Base-by-base conservation (phyloP, 1,140 invertebrate species). In the Drosophila bipectinata region DNA sequence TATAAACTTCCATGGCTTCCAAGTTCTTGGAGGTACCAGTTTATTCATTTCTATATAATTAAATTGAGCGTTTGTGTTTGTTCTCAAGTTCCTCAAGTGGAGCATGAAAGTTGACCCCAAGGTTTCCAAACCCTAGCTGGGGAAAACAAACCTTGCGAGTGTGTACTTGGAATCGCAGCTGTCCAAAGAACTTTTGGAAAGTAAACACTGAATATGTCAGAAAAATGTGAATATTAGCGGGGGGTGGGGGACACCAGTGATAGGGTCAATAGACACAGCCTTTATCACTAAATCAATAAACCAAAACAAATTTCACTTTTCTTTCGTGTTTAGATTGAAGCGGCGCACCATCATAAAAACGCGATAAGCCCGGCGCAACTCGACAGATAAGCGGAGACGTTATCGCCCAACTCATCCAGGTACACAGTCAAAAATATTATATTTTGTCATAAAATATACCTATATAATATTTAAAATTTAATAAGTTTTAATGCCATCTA, bases 221-320 rank as follows among this genome's bases (percentile, higher is more conserved):
- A n/a, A n/a, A n/a, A n/a, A n/a, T n/a, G 26, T 34, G 9, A 14
- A 32, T 61, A 49, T 51, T 63, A 37, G 41, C 39, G 26, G 68
- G 53, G 60, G 60, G 47, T 39, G 6, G 26, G 21, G 21, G 21
- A 21, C 0, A 30, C 30, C 60, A 32, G 32, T 49, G 72, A 74
- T 74, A 75, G 66, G 53, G 53, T 51, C 39, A 41, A 48, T 21
- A 75, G 49, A 68, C 55, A 74, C 30, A 54, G 26, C 26, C 9
- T 7, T 74, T 87, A 87, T 84, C 80, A 54, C 37, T 71, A 55
- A 71, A 52, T 72, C 58, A 78, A 85, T 87, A 82, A 81, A 53
- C 59, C 77, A 74, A 77, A 85, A 72, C 76, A 77, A 84, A 77
- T 81, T 84, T 74, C 41, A 87, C 52, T 71, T 71, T 71, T 39